Evolutionary conservation across 2,888 invertebrate species (phyloP), one percentile per base, ranked within the genome.

Genomic region (Drosophila silvestris): DNA sequence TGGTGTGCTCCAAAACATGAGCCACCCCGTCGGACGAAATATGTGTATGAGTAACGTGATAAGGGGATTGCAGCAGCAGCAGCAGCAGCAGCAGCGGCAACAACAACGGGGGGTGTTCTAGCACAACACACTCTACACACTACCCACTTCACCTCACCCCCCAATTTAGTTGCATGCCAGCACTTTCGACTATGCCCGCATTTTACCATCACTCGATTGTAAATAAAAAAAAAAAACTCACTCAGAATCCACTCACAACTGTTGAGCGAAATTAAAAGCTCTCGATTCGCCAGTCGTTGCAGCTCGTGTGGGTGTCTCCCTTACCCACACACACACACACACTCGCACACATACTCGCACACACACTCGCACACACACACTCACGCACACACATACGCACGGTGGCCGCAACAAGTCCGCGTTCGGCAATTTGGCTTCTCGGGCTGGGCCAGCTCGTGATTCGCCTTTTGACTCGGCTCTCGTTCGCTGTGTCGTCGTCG

Each of bases 371-470:
- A 12, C 14, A 30, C 47, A 50, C 47, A 16, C 61, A 16, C 16
- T 22, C 37, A 19, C 41, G 26, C 47, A n/a, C 12, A 14, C 22
- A 44, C 14, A 56, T 37, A 39, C 52, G 35, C 19, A 44, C 59
- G 62, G 60, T 16, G 1, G 47, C 47, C 47, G 69, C 76, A 76
- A 67, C 79, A 76, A 66, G 76, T 73, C 58, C 57, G n/a, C 33
- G 62, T 37, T 71, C 70, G 78, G 79, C 74, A 70, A 33, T 22
- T 58, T 51, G 51, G 59, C 57, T 51, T 75, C 66, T 86, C 87
- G 86, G 70, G 66, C 67, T 71, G 76, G 79, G 70, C 74, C 70
- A 74, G 71, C 84, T 81, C 86, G 74, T 85, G 85, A 86, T 85
- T 86, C 85, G 85, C 77, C 78, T 85, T 81, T 74, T 59, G 71